Conservation (phyloP, 2,888 invertebrate genomes). For the Andrena marginata region DNA sequence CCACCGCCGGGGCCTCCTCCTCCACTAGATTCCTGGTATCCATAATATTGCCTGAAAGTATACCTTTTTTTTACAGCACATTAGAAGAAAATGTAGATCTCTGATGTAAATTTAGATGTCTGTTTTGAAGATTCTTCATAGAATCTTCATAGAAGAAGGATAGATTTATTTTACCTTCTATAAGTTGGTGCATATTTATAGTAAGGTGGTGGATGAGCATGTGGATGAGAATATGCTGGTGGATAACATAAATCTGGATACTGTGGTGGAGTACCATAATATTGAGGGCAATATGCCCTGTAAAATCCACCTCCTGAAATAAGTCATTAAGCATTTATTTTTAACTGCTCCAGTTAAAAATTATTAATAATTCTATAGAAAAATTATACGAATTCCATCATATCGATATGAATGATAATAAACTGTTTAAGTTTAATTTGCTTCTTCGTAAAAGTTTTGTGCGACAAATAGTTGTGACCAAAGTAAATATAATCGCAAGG, state of each 20-base stretch:
- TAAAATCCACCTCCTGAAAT: conserved; percentile 82
- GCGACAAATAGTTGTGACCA: too few species aligned
- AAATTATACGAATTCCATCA: neutral
- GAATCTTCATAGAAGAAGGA: neutral
- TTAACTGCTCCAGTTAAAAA: neutral
- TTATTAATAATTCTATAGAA: neutral
- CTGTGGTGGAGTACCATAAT: conserved; percentile 86
- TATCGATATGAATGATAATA: neutral
- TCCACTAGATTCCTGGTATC: conserved; percentile 83
- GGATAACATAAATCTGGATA: conserved; percentile 86
- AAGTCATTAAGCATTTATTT: conserved; percentile 28
- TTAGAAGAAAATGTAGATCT: conserved; percentile 15
- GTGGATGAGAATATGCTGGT: conserved; percentile 84
- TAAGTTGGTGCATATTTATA: conserved; percentile 84
- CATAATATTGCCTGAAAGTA: conserved; percentile 82
- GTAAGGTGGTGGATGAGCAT: conserved; percentile 84
- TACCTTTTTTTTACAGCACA: conserved; percentile 52
- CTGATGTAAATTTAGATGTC: neutral
- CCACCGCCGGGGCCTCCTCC: conserved; percentile 83
- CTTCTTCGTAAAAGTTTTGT: too few species aligned
- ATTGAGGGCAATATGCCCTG: conserved; percentile 85
- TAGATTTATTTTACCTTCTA: conserved; percentile 79
- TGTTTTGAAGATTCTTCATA: neutral
- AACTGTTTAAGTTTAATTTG: too few species aligned
- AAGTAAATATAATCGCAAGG: too few species aligned